Base-by-base conservation (phyloP, 2,888 invertebrate species). In the Melolontha melolontha region DNA sequence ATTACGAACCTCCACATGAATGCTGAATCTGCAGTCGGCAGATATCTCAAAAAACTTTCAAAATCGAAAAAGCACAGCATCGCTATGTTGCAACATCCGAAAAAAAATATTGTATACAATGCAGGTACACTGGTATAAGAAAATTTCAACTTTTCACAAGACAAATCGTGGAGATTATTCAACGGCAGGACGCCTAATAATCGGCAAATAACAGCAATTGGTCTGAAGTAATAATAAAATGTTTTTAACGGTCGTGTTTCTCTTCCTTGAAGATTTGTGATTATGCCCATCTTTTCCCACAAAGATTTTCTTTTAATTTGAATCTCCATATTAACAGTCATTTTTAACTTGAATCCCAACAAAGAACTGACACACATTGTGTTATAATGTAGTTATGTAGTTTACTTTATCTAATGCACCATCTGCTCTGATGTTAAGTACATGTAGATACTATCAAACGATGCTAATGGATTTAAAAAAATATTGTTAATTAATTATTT, bases 171-270 rank as follows among this genome's bases (percentile, higher is more conserved):
- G 11, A 77, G 51, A 64, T 76, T 75, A 70, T 75, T 70, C 17
- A 77, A 41, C 11, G 77, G 75, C 57, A 76, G 71, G 6, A 75
- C 72, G 16, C 77, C 77, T 34, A 73, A 14, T 2, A 71, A 12
- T 71, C 74, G 75, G 52, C 72, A 70, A 6, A 73, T 42, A 8
- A 75, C 29, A 11, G 72, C 75, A 5, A 76, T 68, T 27, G 76
- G 77, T 41, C 74, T 70, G 47, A 76, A 75, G 55, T 75, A 75
- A 70, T 72, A 76, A 59, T 73, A 77, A 65, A 77, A 77, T 6
- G 72, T 68, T 68, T 71, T 73, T 41, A 27, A 7, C n/a, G 39
- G 49, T 10, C 16, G 51, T 64, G 2, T 41, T 63, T 12, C 42
- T n/a, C 16, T 42, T 5, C 7, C 27, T 29, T 12, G 6, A 34